Evolutionary conservation across 2,888 invertebrate species (phyloP), one percentile per base, ranked within the genome.

Genomic region (Parthenolecanium corni): DNA sequence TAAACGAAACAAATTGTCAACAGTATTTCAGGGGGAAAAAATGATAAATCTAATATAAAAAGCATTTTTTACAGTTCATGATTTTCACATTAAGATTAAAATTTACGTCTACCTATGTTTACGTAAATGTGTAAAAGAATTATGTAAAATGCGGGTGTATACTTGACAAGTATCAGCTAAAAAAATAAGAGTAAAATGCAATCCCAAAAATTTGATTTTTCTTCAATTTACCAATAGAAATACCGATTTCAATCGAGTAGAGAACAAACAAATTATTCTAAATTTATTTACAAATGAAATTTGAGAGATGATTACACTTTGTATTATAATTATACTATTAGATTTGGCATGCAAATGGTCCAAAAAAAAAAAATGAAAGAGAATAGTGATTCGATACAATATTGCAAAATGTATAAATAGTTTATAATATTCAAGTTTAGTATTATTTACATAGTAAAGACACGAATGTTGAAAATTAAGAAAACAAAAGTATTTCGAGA

Each of bases 371-470:
- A 23, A 40, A 54, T 40, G 40, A 54, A 40, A 54, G 40, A 23
- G 54, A 42, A 40, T 54, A 40, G 40, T 54, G 23, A 16, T 38
- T 42, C 38, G 23, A 54, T 24, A 42, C 42, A 54, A 40, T n/a
- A n/a, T 38, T 42, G 23, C 24, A 31, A 31, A 31, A 31, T 31
- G 9, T 31, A 47, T 47, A 18, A 49, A 42, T 54, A 54, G 16
- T 54, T 52, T 40, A 52, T 36, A 52, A 54, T 54, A 40, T 38
- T 54, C 23, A 40, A 40, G 42, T 54, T 54, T 54, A 12, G 24
- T 42, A 54, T 20, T 52, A 16, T 42, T 54, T 14, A 16, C 11
- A 42, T 40, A 40, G 21, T 12, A 40, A 20, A 54, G 42, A 54
- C n/a, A 40, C 20, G 42, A 40, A 24, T 23, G 21, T 42, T 42